Evolutionary conservation across 2,888 invertebrate genomes (phyloP), one percentile per base, ranked within the genome.

Genomic region (Malthinus seriepunctatus): DNA sequence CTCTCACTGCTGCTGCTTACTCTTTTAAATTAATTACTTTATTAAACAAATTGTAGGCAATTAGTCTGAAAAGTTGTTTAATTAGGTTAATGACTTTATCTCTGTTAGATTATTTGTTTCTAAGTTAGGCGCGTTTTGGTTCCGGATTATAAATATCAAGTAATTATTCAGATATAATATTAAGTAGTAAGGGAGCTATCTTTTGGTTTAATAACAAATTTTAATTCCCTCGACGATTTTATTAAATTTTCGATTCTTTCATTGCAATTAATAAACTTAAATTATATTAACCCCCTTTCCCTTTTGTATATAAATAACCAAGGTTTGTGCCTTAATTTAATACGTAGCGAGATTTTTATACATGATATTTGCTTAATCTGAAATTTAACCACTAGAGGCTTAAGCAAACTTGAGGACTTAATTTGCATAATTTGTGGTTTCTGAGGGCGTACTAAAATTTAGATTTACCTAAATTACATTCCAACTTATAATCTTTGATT

Each of bases 11-110:
- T n/a, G n/a, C n/a, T n/a, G n/a, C n/a, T 3, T 23, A 23, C 52
- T 52, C 51, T 52, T 53, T 48, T 42, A 42, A 52, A 53, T 58
- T 52, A 57, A 57, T 57, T 51, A 52, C 57, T 52, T 58, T 58
- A 58, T 52, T 49, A 52, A 48, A 57, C 33, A 47, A 49, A 52
- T 37, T 58, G 49, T 35, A 32, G 48, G 48, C 48, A 49, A 58
- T 58, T 52, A 52, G 32, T 49, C 49, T 52, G 32, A 44, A 42
- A 52, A 58, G 35, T 50, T 48, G 42, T 49, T 58, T 58, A 58
- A 58, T 58, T 58, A 58, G 58, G 48, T 53, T 52, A 58, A 58
- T 49, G 48, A 53, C 52, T 56, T 56, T 50, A 56, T 56, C 23
- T 23, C 56, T 50, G 56, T 31, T 51, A 56, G 45, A 51, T 46